Evolutionary conservation across 2,888 invertebrate genomes (phyloP).

Genomic region (Dendrolimus pini): DNA sequence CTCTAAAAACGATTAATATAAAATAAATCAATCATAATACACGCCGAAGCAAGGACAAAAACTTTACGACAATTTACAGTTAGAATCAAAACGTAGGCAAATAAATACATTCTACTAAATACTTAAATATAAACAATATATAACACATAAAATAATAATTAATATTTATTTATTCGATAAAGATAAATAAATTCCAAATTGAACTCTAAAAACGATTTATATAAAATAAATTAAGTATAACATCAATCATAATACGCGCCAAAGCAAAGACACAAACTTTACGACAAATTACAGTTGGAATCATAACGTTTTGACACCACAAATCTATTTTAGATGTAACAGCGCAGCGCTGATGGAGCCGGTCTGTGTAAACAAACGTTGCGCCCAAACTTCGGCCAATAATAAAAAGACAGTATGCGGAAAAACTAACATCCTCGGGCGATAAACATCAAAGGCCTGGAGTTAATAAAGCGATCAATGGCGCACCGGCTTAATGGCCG

Average conservation of each 20-base stretch:
- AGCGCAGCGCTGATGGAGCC: constrained; percentile 36
- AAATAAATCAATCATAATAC: neutral
- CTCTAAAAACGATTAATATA: neutral
- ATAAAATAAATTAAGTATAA: neutral
- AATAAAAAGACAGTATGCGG: constrained; percentile 75
- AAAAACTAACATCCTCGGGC: constrained; percentile 74
- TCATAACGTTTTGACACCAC: constrained; percentile 70
- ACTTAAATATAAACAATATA: too few relatives aligned
- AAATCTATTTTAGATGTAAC: constrained; percentile 63
- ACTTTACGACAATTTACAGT: constrained; percentile 42
- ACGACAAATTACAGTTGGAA: constrained; percentile 46
- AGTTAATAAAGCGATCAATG: constrained; percentile 69
- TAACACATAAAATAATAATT: too few relatives aligned
- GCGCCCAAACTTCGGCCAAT: constrained; percentile 73
- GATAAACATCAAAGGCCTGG: constrained; percentile 62
- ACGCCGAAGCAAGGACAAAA: constrained; percentile 2
- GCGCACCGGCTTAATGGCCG: constrained; percentile 49
- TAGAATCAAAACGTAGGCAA: constrained; percentile 48
- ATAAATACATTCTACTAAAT: too few relatives aligned
- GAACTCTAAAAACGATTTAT: neutral
- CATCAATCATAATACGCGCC: neutral
- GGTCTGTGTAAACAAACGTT: constrained; percentile 68
- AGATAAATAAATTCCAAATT: too few relatives aligned
- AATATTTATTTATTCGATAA: too few relatives aligned
- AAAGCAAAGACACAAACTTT: constrained; percentile 14